phyloP scores from a whole-genome alignment of 2,113 vertebrate species.

The Bos indicus region DNA sequence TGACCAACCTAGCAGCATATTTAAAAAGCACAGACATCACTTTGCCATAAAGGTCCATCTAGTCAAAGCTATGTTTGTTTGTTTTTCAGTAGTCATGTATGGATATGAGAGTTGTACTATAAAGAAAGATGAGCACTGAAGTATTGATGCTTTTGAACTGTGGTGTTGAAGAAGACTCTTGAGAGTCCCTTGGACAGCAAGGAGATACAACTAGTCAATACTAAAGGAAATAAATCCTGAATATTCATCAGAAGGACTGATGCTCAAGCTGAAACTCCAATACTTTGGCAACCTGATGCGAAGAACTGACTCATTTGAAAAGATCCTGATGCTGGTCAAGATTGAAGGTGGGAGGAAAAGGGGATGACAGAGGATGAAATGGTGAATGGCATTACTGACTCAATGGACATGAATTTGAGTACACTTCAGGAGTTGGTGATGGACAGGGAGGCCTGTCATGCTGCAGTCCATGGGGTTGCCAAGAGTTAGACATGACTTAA shows the following conservation, averaged over 20 bases:
- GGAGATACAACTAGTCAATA: background rate
- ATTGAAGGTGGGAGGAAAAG: background rate
- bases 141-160: background rate
- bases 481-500: background rate
- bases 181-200: background rate
- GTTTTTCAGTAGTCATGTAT: background rate
- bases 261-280: background rate
- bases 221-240: background rate
- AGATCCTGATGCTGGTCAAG: background rate
- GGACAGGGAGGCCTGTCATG: background rate
- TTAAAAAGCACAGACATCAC: background rate
- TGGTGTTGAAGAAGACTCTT: background rate
- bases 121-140: background rate
- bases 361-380: background rate
- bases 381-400: background rate
- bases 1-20: background rate
- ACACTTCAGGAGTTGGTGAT: background rate
- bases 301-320: background rate
- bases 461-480: background rate
- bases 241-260: background rate
- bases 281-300: accelerated
- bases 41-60: background rate
- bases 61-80: background rate
- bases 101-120: background rate
- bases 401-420: background rate